Base-by-base conservation (phyloP, 2,888 invertebrate genomes). In the Pandemis corylana region DNA sequence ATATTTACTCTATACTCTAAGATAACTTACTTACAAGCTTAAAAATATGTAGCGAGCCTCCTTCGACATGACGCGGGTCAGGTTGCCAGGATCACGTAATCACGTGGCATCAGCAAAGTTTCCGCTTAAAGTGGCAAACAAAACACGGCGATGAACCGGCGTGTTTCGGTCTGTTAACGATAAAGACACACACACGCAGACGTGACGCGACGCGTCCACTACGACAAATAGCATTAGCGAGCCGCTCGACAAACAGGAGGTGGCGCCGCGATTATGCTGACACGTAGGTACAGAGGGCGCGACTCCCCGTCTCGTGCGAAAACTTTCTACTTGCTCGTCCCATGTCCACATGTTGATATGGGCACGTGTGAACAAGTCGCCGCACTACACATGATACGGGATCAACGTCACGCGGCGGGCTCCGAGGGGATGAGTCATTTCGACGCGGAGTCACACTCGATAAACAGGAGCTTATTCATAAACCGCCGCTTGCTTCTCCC, bases 141-240 rank as follows among this genome's bases (percentile, higher is more conserved):
- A 88, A 88, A 90, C 88, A 89, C 85, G 87, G 87, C 86, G 87
- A 88, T 85, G 87, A 87, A 86, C 88, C 85, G 84, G 85, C 85
- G 88, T 88, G 90, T 91, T 89, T 84, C 88, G 86, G 88, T 86
- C 86, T 85, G 83, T 84, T 91, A 93, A 93, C 89, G 89, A 93
- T 90, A 91, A 93, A 94, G 91, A 93, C 85, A 90, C 89, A 93
- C 90, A 91, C 80, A 85, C 85, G 85, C 87, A 67, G 86, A 87
- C 85, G 88, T 87, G 88, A 87, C 87, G 86, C 87, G 90, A 85
- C 89, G 78, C 88, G 87, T 88, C 89, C 88, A 85, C 84, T 79
- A 85, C 83, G 83, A 87, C 88, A 92, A 93, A 93, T 88, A 92
- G 89, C 89, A 92, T 93, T 92, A 93, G 90, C 87, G 86, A 84